Evolutionary conservation across 37 sponge, comb jelly and placozoan species (phyloP), one percentile per base, ranked within the genome.

Genomic region (Haliclona indistincta): DNA sequence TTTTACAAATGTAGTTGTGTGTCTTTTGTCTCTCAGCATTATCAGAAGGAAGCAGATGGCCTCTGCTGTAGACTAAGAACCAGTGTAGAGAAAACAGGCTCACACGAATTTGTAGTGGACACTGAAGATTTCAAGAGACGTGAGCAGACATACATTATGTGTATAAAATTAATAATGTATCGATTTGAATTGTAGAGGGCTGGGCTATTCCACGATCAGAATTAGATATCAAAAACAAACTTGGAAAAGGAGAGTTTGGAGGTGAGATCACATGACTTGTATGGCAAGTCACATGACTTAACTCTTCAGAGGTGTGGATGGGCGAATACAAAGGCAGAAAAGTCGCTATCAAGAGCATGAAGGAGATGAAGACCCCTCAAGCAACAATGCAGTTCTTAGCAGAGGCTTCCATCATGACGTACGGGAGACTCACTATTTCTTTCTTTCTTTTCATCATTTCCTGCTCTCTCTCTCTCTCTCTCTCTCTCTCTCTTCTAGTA

Each of bases 201-300:
- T 89, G 91, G 91, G 70, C 67, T 13, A 85, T 90, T 19, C 55
- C 70, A 17, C 34, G 72, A 55, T 17, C 40, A 0, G 66, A 80
- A 5, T 42, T 90, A 34, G 49, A 66, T 20, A 22, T 76, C 6
- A 72, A 73, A 25, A 61, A 22, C 38, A 42, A 25, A 2, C 58
- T 90, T 34, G 91, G 86, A 15, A 75, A 74, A 38, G 91, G 91
- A 58, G 86, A 90, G 32, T 90, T 85, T 53, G 86, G 86, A 85
- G 81, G 90, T 89, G 30, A 41, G 65, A 17, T 17, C 15, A 47
- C 15, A 17, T 15, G 15, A 47, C 10, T 47, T 15, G 15, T 47
- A 15, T 47, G 51, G 10, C 15, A 47, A 47, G 15, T 47, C 10
- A 17, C 15, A 47, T 47, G 10, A 47, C 29, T 15, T n/a, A 7